Evolutionary conservation across 2,113 vertebrate genomes (phyloP), one percentile per base, ranked within the genome.

Genomic region (Rostratula benghalensis): DNA sequence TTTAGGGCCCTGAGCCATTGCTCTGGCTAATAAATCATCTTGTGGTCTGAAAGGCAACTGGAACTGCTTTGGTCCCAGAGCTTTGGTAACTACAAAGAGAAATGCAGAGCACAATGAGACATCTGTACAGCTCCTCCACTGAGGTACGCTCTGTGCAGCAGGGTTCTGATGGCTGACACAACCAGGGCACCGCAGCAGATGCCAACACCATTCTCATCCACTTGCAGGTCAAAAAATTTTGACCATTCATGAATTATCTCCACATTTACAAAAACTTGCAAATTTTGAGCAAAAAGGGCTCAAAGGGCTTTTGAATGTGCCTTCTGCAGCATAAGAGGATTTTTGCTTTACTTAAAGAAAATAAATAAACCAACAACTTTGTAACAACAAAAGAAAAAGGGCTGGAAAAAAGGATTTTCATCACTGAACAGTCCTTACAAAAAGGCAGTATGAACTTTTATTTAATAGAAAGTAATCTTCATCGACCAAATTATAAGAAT

Each of bases 1-100:
- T 98, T 98, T 99, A 10, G 99, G 98, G 91, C 98, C 97, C 63
- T 98, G 99, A 96, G 98, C 98, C 82, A 99, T 96, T 37, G 98
- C 99, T 94, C 99, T 98, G 81, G 98, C 93, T 76, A 99, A 95
- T 94, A 99, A 97, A 93, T 98, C 99, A 30, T 99, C 98, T 33
- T 98, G 99, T 27, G 98, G 98, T 96, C 98, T 98, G 92, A 99
- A 99, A 14, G 99, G 98, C 94, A 99, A 98, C 90, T 98, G 98
- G 50, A 99, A 98, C 4, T 98, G 98, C 97, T 99, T 99, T 30
- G 98, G 98, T 83, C 98, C 99, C 54, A 99, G 97, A 91, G 98
- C 97, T 98, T 99, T 99, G 96, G 98, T 98, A 94, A 99, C 99
- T 99, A 83, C 83, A 97, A 97, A 6, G 70, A 83, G 73, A 92